Evolutionary conservation across 2,113 vertebrate species (phyloP).

Genomic region (Uropsilus gracilis): DNA sequence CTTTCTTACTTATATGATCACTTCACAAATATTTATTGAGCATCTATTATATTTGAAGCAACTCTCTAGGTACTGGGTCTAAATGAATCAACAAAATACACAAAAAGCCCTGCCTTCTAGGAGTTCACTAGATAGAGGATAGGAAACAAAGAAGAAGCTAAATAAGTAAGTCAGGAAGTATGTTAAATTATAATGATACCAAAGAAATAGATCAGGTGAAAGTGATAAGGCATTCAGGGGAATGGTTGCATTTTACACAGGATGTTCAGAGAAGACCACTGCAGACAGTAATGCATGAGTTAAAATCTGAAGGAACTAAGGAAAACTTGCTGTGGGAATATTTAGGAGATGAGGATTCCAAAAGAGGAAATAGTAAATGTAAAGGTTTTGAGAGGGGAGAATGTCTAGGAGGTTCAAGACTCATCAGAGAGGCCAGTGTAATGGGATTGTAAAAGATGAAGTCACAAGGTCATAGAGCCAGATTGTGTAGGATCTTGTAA

Average conservation of each 20-base stretch:
- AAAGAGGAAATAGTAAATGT: not conserved
- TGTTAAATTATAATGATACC: not conserved
- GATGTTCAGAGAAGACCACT: not conserved
- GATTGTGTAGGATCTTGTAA: not conserved
- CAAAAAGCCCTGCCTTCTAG: not conserved
- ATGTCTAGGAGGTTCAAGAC: not conserved
- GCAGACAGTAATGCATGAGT: not conserved
- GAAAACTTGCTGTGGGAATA: not conserved
- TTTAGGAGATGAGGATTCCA: not conserved
- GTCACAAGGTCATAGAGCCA: not conserved
- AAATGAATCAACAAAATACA: not conserved
- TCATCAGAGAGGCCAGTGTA: not conserved
- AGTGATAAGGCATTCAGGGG: fast-evolving
- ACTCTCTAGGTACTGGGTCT: not conserved
- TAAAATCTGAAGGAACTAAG: not conserved
- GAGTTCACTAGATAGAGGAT: not conserved
- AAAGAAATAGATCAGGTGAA: not conserved
- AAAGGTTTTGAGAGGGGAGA: not conserved
- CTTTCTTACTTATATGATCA: not conserved
- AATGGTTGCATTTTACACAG: not conserved
- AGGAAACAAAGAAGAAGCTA: not conserved
- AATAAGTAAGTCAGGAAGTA: not conserved
- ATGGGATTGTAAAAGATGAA: not conserved
- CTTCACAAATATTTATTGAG: not conserved
- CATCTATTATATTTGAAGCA: not conserved